phyloP scores from a whole-genome alignment of 2,113 vertebrate genomes.

The Odontophorus gujanensis region DNA sequence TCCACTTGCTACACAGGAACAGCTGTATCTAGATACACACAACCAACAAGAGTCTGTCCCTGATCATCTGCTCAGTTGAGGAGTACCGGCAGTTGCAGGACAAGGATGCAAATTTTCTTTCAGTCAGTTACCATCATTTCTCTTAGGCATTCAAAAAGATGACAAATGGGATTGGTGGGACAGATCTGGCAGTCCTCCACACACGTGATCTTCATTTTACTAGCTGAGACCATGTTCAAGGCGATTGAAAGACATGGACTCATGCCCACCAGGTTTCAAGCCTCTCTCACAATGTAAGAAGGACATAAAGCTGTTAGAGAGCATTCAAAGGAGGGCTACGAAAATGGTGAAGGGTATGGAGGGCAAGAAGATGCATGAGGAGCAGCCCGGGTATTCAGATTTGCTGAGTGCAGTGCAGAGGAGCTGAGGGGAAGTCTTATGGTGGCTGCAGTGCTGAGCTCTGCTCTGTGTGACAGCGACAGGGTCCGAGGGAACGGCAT shows the following conservation, averaged over 20 bases:
- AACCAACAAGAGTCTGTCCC: background rate
- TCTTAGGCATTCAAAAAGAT: background rate
- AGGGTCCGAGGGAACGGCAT: too few species aligned
- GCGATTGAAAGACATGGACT: background rate
- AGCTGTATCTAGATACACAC: background rate
- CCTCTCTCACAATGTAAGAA: background rate
- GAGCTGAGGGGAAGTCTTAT: too few species aligned
- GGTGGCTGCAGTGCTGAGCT: too few species aligned
- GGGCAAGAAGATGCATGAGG: background rate
- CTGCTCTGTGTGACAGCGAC: too few species aligned
- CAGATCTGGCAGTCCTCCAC: background rate
- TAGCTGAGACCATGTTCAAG: background rate
- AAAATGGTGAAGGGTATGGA: background rate
- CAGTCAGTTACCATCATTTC: fast-evolving
- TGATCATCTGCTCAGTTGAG: fast-evolving
- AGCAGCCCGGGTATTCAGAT: too few species aligned
- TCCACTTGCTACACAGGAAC: background rate
- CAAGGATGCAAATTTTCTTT: background rate
- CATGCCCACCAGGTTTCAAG: fast-evolving
- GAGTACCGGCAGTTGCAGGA: background rate
- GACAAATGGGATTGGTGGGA: background rate
- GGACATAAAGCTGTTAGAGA: background rate
- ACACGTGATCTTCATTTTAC: background rate
- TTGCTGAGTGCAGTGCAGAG: too few species aligned
- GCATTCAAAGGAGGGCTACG: background rate